These are phyloP conservation scores for Palythoa grandis DNA, from an alignment of 92 coral and sea anemone genomes.

Conservation along the genomic window DNA sequence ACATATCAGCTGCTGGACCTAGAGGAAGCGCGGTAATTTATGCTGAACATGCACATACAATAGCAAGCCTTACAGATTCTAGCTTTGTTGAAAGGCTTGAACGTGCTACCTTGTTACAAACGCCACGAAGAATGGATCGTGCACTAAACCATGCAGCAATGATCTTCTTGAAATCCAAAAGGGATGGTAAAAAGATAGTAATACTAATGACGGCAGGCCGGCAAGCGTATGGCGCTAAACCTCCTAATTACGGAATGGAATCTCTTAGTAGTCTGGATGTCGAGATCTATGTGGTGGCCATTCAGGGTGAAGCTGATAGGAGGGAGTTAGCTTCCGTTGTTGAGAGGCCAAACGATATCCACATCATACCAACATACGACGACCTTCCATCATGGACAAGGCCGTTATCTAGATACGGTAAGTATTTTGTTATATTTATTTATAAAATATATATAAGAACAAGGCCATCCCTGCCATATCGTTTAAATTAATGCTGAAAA, in stretches of 20 bases:
- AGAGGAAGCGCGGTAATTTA: conserved; percentile 32
- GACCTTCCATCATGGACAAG: conserved; percentile 37
- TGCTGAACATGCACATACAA: conserved; percentile 33
- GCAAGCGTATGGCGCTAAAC: conserved; percentile 42
- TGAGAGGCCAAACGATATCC: conserved; percentile 26
- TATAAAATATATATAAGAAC: too few relatives aligned
- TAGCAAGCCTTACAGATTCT: conserved; percentile 31
- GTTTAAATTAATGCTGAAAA: too few relatives aligned
- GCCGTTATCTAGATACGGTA: conserved; percentile 36
- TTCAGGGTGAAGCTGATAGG: conserved; percentile 36
- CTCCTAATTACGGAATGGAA: conserved; percentile 30
- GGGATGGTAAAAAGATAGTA: conserved; percentile 45
- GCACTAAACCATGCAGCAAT: conserved; percentile 38
- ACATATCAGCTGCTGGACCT: conserved; percentile 26
- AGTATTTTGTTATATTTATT: neutral
- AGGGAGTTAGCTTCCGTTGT: conserved; percentile 24
- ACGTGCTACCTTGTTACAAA: conserved; percentile 29
- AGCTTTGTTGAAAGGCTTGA: conserved; percentile 36
- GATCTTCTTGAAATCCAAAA: conserved; percentile 13
- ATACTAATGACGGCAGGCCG: conserved; percentile 55
- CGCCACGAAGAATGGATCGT: conserved; percentile 39
- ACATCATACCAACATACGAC: conserved; percentile 19
- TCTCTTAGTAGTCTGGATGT: conserved; percentile 20
- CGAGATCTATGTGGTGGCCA: conserved; percentile 40
- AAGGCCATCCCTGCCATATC: too few relatives aligned